A percentile compares a stretch with the other conserved stretches of the same genome.
Conservation (phyloP, 2,888 invertebrate species). For the Lucinisca nassula region DNA sequence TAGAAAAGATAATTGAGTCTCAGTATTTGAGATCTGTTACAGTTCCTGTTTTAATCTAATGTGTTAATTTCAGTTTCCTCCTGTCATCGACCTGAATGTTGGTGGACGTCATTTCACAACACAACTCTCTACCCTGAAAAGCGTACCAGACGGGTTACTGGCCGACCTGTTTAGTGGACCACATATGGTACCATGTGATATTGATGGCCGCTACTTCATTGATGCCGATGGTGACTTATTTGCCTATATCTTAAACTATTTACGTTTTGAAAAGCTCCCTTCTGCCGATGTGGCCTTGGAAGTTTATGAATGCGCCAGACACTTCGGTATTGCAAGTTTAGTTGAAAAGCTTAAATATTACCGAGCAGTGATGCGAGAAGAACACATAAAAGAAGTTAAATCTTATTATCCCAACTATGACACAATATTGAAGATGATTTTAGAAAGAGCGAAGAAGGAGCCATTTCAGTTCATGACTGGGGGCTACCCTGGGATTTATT, state of each 20-base stretch:
- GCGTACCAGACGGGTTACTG: constrained; percentile 79
- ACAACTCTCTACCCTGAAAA: constrained; percentile 76
- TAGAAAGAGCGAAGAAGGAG: too few species aligned
- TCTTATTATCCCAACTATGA: too few species aligned
- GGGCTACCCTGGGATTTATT: too few species aligned
- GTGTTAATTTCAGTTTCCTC: constrained; percentile 72
- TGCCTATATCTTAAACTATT: constrained; percentile 77
- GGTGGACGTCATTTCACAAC: constrained; percentile 82
- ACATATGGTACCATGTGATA: constrained; percentile 81
- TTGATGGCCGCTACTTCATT: constrained; percentile 81
- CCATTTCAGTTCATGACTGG: too few species aligned
- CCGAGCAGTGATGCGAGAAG: too few species aligned
- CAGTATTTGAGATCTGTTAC: too few species aligned
- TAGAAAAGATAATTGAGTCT: too few species aligned
- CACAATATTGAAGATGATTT: too few species aligned
- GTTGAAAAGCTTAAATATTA: too few species aligned
- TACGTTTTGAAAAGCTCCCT: constrained; percentile 78
- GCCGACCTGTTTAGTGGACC: constrained; percentile 80
- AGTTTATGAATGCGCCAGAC: constrained; percentile 41
- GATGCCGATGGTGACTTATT: constrained; percentile 82
- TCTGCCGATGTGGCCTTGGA: constrained; percentile 63
- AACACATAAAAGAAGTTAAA: too few species aligned
- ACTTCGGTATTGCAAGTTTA: too few species aligned
- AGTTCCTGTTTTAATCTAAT: too few species aligned
- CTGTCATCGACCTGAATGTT: constrained; percentile 80